Evolutionary conservation across 2,113 vertebrate species (phyloP).

Genomic region (Meriones unguiculatus): DNA sequence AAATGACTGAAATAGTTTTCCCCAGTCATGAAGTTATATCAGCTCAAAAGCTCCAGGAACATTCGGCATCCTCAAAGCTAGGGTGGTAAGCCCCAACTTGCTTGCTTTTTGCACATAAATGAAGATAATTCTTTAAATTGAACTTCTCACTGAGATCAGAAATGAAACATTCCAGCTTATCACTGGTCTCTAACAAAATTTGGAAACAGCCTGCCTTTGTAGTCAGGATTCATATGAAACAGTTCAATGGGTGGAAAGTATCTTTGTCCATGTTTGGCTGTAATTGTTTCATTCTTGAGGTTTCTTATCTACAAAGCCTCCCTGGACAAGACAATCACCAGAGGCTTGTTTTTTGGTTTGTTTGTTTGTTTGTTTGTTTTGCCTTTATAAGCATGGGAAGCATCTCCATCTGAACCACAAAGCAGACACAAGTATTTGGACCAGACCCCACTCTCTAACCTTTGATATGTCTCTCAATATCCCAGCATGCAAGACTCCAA

Average conservation of each 20-base stretch:
- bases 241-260: conserved; percentile 38
- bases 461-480: conserved; percentile 71
- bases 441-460: conserved; percentile 64
- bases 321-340: conserved; percentile 68
- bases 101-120: conserved; percentile 6
- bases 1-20: conserved; percentile 75
- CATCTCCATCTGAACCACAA: conserved; percentile 71
- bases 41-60: conserved; percentile 60
- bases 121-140: conserved; percentile 21
- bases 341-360: conserved; percentile 63
- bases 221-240: conserved; percentile 23
- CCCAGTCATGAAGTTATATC: conserved; percentile 59
- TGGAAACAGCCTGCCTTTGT: conserved; percentile 31
- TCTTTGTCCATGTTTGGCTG: conserved; percentile 71
- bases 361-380: conserved; percentile 54
- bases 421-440: conserved; percentile 70
- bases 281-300: conserved; percentile 82
- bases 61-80: not conserved
- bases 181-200: not conserved
- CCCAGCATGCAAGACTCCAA: conserved; percentile 27
- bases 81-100: not conserved
- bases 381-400: conserved; percentile 64
- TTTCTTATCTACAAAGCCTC: conserved; percentile 76
- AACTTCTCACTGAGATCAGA: conserved; percentile 52
- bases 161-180: conserved; percentile 53